Evolutionary conservation across 1,140 invertebrate genomes (phyloP).

Genomic region (Battus philenor): DNA sequence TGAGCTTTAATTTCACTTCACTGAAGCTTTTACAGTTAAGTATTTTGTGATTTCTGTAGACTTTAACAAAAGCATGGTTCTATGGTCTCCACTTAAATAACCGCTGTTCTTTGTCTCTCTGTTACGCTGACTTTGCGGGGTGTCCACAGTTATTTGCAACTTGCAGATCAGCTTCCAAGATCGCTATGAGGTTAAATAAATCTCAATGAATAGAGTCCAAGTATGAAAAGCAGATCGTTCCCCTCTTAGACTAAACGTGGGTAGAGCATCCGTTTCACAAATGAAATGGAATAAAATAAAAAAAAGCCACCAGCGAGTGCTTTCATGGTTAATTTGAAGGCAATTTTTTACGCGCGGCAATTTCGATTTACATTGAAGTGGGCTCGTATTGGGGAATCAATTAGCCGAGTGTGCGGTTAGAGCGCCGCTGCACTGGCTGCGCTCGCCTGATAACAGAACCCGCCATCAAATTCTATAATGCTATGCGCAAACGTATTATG

Average conservation of each 20-base stretch:
- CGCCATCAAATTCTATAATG: neutral
- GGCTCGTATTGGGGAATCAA: conserved; percentile 13
- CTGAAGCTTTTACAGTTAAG: too few relatives aligned
- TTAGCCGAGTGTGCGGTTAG: conserved; percentile 11
- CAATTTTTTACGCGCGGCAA: conserved; percentile 13
- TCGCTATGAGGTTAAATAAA: too few relatives aligned
- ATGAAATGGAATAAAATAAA: conserved; percentile 1
- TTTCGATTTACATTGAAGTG: conserved; percentile 13
- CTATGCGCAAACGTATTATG: too few relatives aligned
- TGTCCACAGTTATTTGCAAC: too few relatives aligned
- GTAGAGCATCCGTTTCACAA: conserved; percentile 1
- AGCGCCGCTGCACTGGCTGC: neutral
- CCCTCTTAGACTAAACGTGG: conserved; percentile 6
- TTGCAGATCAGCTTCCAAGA: too few relatives aligned
- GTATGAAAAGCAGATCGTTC: neutral
- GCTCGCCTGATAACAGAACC: conserved; percentile 7
- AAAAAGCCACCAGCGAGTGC: conserved; percentile 7
- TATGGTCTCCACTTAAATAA: too few relatives aligned
- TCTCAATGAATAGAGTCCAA: neutral
- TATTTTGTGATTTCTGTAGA: too few relatives aligned
- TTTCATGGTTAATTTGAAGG: conserved; percentile 15
- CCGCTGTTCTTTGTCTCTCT: too few relatives aligned
- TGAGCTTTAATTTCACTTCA: too few relatives aligned
- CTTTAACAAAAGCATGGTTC: too few relatives aligned
- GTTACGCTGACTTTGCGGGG: too few relatives aligned